Evolutionary conservation across 2,113 vertebrate genomes (phyloP).

Genomic region (Cranoglanis bouderius): DNA sequence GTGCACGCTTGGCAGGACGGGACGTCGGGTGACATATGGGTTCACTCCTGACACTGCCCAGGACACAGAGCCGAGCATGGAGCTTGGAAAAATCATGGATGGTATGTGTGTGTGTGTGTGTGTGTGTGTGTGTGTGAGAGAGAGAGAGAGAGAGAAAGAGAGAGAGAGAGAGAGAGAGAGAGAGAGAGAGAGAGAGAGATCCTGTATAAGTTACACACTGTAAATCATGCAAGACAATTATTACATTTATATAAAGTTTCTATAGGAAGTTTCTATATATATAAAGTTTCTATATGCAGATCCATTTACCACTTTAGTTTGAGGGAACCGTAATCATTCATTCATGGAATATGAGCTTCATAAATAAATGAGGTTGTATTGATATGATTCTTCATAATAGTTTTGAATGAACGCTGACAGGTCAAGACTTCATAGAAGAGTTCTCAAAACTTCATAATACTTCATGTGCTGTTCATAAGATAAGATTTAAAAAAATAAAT

Average conservation of each 20-base stretch:
- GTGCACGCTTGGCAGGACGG: conserved; percentile 67
- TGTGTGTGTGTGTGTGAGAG: conserved; percentile 40
- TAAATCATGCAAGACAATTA: background rate
- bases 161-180: too few species aligned
- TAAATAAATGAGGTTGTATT: background rate
- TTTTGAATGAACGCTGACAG: background rate
- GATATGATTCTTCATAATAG: background rate
- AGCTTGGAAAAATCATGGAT: conserved; percentile 50
- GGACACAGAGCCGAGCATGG: conserved; percentile 66
- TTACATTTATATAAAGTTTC: background rate
- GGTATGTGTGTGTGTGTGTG: conserved; percentile 16
- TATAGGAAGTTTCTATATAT: too few species aligned
- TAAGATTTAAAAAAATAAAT: too few species aligned
- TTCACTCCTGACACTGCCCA: conserved; percentile 65
- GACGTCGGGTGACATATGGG: conserved; percentile 72
- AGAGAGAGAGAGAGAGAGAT: too few species aligned
- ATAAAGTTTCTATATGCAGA: too few species aligned
- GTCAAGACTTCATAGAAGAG: too few species aligned
- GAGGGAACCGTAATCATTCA: background rate
- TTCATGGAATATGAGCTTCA: background rate
- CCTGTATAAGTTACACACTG: conserved; percentile 24
- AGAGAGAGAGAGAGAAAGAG: too few species aligned
- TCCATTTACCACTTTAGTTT: background rate
- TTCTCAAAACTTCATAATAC: background rate
- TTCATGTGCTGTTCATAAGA: background rate